Percentiles rank a stretch among this genome's conserved stretches.
phyloP scores from a whole-genome alignment of 37 sponge, comb jelly and placozoan species.

The Eunapius fragilis region DNA sequence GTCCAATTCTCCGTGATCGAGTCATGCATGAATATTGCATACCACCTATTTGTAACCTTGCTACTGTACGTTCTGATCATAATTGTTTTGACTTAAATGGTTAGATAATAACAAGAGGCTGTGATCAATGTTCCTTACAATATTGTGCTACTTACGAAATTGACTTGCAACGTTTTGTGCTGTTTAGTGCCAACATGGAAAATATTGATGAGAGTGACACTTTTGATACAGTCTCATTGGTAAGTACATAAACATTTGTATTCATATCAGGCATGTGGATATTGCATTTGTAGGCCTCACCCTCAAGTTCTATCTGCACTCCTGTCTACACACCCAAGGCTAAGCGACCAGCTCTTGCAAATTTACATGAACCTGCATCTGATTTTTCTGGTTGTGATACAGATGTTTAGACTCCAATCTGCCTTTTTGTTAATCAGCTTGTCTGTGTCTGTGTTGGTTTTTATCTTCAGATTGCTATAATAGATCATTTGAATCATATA shows the following conservation, averaged over 20 bases:
- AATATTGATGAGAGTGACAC: not conserved
- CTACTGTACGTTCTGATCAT: too few relatives aligned
- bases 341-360: conserved; percentile 57
- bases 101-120: too few relatives aligned
- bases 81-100: too few relatives aligned
- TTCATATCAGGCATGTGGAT: too few relatives aligned
- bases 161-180: not conserved
- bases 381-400: not conserved
- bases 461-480: not conserved
- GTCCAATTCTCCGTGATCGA: too few relatives aligned
- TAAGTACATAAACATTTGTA: not conserved
- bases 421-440: not conserved
- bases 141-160: not conserved
- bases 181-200: not conserved
- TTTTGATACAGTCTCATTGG: not conserved
- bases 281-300: not conserved
- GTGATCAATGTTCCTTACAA: too few relatives aligned
- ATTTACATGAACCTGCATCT: not conserved
- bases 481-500: too few relatives aligned
- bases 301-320: not conserved
- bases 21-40: too few relatives aligned
- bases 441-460: not conserved
- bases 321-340: conserved; percentile 52
- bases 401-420: not conserved
- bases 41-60: too few relatives aligned